Conservation (phyloP, 2,888 invertebrate genomes). For the Eupithecia inturbata region DNA sequence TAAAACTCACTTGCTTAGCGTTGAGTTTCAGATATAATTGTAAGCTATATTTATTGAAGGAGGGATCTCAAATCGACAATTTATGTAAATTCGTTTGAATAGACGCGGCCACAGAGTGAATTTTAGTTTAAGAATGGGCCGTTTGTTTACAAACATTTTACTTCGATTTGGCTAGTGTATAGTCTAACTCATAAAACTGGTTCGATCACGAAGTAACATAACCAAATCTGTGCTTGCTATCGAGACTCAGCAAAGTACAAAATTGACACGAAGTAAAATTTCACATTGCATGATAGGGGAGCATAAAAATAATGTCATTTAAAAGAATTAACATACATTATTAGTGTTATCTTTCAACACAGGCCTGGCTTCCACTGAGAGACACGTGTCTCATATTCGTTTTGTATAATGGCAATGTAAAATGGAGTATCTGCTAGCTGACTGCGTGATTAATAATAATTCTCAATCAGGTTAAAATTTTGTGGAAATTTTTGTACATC, state of each 20-base stretch:
- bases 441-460: neutral
- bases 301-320: conserved; percentile 10
- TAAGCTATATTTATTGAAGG: too few species aligned
- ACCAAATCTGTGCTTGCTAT: neutral
- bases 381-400: conserved; percentile 2
- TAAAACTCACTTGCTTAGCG: too few species aligned
- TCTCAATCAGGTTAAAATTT: neutral
- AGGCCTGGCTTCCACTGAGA: neutral
- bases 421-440: conserved; percentile 4
- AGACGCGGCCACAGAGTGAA: too few species aligned
- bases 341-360: conserved; percentile 18
- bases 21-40: too few species aligned
- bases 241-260: neutral
- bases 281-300: neutral
- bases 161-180: too few species aligned
- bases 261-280: neutral
- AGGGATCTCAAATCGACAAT: too few species aligned
- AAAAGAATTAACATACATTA: conserved; percentile 1
- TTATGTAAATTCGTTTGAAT: too few species aligned
- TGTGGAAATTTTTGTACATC: neutral
- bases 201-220: neutral
- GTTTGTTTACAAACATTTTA: too few species aligned
- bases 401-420: neutral
- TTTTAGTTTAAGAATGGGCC: too few species aligned
- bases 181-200: neutral